Conservation (phyloP, 2,888 invertebrate species). For the Nymphalis polychloros region DNA sequence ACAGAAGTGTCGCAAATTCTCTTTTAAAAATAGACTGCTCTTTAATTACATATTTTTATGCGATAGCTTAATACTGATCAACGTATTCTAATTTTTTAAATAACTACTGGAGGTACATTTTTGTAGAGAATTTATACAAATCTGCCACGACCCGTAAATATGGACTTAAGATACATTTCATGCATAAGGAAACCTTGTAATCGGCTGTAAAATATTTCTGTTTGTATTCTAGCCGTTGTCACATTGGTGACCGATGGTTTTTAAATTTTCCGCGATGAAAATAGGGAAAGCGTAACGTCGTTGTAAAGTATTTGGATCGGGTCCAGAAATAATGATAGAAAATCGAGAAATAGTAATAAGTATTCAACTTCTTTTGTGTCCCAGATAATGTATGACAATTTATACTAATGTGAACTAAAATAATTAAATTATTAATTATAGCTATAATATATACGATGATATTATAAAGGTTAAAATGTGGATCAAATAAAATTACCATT, state of each 20-base stretch:
- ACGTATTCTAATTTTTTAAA: background rate
- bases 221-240: conserved; percentile 78
- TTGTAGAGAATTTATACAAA: background rate
- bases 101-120: background rate
- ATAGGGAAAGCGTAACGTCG: conserved; percentile 78
- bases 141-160: conserved; percentile 7
- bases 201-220: conserved; percentile 77
- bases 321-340: conserved; percentile 77
- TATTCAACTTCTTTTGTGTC: conserved; percentile 42
- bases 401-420: background rate
- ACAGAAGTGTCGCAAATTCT: no score
- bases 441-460: background rate
- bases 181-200: conserved; percentile 63
- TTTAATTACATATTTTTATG: no score
- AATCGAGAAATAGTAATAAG: conserved; percentile 62
- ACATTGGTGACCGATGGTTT: conserved; percentile 79
- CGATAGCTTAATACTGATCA: no score
- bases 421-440: background rate
- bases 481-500: background rate
- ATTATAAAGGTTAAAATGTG: background rate
- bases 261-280: conserved; percentile 80
- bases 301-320: conserved; percentile 73
- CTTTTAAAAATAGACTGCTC: no score
- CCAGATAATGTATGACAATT: conserved; percentile 37
- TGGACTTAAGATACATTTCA: conserved; percentile 16